Base-by-base conservation (phyloP, 2,797 vertebrate species). In the Glossophaga mutica region DNA sequence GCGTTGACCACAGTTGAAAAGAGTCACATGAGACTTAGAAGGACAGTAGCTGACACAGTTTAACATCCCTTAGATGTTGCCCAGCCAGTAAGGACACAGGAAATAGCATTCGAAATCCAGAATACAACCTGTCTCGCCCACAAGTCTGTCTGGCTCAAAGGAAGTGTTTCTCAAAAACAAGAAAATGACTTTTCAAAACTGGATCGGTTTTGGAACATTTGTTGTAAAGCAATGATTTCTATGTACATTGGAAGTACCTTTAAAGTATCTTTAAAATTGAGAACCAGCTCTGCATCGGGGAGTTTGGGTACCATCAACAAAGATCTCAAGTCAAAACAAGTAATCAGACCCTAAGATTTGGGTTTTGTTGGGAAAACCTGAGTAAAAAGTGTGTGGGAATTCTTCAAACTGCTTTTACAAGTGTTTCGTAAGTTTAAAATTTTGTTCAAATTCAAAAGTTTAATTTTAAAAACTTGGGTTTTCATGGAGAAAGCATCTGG, bases 1-100 rank as follows among this genome's bases (percentile, higher is more conserved):
- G 22, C 12, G 93, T 74, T 95, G 68, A 86, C 46, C 71, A 97
- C 9, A 86, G 34, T 92, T 90, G 15, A 39, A 93, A 87, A 94
- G 46, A 79, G 39, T 59, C 92, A 62, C 4, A 0, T 34, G n/a
- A 81, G 81, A 82, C 22, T 59, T 19, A 79, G 42, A 32, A 34
- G 7, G 84, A 50, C 90, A 78, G 71, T 59, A 70, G 39, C 15
- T 65, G n/a, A 82, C 44, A 82, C 37, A 78, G 24, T n/a, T 84
- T 37, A 67, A 37, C 46, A n/a, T n/a, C 12, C 62, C 3, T 88
- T 57, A 85, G 19, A 68, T 57, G 59, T 29, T 77, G 19, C 15
- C 48, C 21, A 71, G 19, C 83, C 39, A 82, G 19, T 74, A 77
- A 65, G 50, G 32, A 90, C 21, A 46, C 22, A 77, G 44, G 34